These are phyloP conservation scores for Amiota mariae DNA, from an alignment of 2,888 invertebrate genomes.

Conservation along the genomic window DNA sequence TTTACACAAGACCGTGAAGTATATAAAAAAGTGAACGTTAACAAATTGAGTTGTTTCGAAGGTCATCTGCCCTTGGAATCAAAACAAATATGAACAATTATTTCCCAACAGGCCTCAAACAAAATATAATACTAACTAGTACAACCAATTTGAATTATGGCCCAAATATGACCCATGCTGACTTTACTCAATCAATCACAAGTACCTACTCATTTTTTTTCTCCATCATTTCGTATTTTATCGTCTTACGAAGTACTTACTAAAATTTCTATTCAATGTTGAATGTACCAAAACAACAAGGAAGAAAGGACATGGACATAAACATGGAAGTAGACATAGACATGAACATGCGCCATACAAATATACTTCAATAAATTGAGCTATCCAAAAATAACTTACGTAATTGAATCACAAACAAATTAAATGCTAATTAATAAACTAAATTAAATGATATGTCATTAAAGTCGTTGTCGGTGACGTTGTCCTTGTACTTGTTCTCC, in stretches of 20 bases:
- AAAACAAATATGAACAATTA: too few relatives aligned
- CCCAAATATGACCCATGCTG: neutral
- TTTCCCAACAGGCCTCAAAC: too few relatives aligned
- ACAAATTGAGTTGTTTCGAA: too few relatives aligned
- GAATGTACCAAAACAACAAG: neutral
- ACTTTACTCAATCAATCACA: neutral
- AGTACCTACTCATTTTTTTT: too few relatives aligned
- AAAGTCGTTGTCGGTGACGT: neutral
- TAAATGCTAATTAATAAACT: constrained; percentile 63
- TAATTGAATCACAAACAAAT: constrained; percentile 62
- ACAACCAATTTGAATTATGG: neutral
- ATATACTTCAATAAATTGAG: neutral
- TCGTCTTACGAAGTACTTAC: neutral
- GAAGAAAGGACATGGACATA: neutral
- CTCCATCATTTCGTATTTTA: too few relatives aligned
- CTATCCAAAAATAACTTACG: neutral
- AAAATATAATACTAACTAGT: neutral
- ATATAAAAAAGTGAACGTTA: too few relatives aligned
- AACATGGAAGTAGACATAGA: neutral
- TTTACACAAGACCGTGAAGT: too few relatives aligned
- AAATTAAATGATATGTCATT: constrained; percentile 52
- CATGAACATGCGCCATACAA: neutral
- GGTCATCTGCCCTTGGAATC: too few relatives aligned
- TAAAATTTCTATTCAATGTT: neutral
- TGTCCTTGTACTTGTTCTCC: neutral